Conservation (phyloP, 2,888 invertebrate genomes). For the Heliconius sara region DNA sequence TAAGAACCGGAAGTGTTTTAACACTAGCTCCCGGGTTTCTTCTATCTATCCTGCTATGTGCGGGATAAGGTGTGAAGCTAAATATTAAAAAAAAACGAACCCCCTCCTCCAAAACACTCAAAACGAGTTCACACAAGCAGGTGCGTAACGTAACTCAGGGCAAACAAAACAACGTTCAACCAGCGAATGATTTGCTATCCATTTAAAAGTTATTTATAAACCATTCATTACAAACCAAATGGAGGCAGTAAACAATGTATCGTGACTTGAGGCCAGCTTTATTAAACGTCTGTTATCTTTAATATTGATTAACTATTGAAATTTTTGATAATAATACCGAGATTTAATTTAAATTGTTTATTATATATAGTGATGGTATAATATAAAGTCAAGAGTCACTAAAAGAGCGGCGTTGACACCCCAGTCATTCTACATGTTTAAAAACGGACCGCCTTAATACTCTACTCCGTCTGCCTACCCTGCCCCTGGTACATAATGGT, state of each 20-base stretch:
- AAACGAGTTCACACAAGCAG: slow-evolving; percentile 30
- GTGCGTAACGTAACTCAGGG: slow-evolving; percentile 32
- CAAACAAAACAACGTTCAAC: slow-evolving; percentile 30
- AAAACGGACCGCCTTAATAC: too few species aligned
- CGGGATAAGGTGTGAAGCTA: too few species aligned
- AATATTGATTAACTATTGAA: slow-evolving; percentile 34
- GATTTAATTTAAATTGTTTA: too few species aligned
- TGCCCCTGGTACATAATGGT: accelerated
- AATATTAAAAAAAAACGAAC: too few species aligned
- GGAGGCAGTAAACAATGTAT: slow-evolving; percentile 66
- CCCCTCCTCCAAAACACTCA: not conserved
- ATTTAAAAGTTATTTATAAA: slow-evolving; percentile 66
- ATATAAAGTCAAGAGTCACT: too few species aligned
- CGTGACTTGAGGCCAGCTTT: slow-evolving; percentile 58
- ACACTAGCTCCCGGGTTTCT: too few species aligned
- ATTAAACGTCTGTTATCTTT: slow-evolving; percentile 44
- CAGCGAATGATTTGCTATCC: slow-evolving; percentile 45
- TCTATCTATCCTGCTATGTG: too few species aligned
- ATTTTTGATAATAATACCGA: not conserved
- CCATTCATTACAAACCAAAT: slow-evolving; percentile 69
- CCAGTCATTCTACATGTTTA: too few species aligned
- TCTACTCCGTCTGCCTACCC: too few species aligned
- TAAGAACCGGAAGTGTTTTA: too few species aligned
- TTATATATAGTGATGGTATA: too few species aligned
- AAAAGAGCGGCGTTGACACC: too few species aligned